Conservation (phyloP, 2,797 vertebrate species). For the Intellagama lesueurii region DNA sequence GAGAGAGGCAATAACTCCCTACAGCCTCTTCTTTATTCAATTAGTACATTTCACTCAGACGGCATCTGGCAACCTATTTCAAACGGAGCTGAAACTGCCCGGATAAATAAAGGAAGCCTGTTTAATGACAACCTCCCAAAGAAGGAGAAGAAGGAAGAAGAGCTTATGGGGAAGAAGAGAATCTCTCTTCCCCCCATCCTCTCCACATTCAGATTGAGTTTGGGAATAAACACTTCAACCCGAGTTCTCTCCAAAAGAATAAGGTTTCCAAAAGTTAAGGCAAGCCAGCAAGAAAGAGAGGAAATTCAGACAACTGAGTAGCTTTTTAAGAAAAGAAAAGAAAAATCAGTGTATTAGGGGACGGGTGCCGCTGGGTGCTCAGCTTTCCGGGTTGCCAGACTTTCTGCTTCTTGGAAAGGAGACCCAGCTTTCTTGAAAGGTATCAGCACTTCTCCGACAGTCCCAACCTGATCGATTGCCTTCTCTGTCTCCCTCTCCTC, state of each 20-base stretch:
- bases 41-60: constrained; percentile 47
- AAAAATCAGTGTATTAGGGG: background rate
- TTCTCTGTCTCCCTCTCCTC: constrained; percentile 29
- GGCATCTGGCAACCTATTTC: background rate
- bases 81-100: constrained; percentile 26
- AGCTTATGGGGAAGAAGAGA: background rate
- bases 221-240: background rate
- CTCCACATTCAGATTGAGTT: background rate
- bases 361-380: background rate
- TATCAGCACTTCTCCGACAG: constrained; percentile 34
- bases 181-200: background rate
- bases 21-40: constrained; percentile 55
- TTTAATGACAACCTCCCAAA: constrained; percentile 20
- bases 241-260: constrained; percentile 28
- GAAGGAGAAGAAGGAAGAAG: background rate
- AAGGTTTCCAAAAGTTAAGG: background rate
- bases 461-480: constrained; percentile 52
- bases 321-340: background rate
- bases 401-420: constrained; percentile 27
- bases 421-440: constrained; percentile 36
- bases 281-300: too few species aligned
- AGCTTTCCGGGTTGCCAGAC: background rate
- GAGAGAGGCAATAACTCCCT: constrained; percentile 49
- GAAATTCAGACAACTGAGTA: too few species aligned
- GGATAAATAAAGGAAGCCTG: background rate